These are phyloP conservation scores for Drosophila subpulchrella DNA, from an alignment of 1,140 invertebrate genomes.

Conservation along the genomic window DNA sequence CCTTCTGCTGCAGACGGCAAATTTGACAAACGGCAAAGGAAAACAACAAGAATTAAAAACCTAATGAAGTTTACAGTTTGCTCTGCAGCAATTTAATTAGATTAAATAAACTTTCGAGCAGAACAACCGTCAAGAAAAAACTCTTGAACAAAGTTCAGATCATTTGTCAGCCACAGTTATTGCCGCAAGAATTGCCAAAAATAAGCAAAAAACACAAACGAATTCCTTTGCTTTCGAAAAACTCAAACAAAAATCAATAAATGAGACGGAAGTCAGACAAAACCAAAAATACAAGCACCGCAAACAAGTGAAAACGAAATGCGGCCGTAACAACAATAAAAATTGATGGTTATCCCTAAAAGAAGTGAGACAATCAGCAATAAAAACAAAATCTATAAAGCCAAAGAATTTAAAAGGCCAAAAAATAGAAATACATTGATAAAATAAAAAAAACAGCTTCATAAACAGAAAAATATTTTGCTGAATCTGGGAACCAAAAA, in stretches of 20 bases:
- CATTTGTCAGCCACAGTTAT: slow-evolving; percentile 61
- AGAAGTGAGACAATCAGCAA: slow-evolving; percentile 79
- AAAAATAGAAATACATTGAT: neutral
- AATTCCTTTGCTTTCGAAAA: slow-evolving; percentile 16
- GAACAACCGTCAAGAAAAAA: slow-evolving; percentile 28
- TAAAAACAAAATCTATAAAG: slow-evolving; percentile 57
- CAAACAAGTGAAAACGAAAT: slow-evolving; percentile 54
- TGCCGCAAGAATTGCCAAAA: slow-evolving; percentile 36
- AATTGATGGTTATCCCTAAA: slow-evolving; percentile 78
- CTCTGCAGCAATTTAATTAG: slow-evolving; percentile 60
- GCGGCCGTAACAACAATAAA: slow-evolving; percentile 70
- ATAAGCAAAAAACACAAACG: slow-evolving; percentile 8
- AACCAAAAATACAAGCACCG: slow-evolving; percentile 34
- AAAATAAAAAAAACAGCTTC: neutral
- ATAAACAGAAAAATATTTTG: neutral
- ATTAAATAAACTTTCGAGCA: slow-evolving; percentile 57
- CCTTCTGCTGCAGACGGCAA: slow-evolving; percentile 24
- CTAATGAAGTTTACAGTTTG: slow-evolving; percentile 60
- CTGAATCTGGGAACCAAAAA: neutral
- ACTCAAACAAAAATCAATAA: slow-evolving; percentile 67
- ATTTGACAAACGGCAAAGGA: slow-evolving; percentile 24
- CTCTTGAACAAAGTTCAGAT: slow-evolving; percentile 57
- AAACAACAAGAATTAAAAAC: slow-evolving; percentile 29
- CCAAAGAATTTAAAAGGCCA: neutral
- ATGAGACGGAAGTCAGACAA: slow-evolving; percentile 23